Evolutionary conservation across 2,888 invertebrate species (phyloP).

Genomic region (Sycophila texana): DNA sequence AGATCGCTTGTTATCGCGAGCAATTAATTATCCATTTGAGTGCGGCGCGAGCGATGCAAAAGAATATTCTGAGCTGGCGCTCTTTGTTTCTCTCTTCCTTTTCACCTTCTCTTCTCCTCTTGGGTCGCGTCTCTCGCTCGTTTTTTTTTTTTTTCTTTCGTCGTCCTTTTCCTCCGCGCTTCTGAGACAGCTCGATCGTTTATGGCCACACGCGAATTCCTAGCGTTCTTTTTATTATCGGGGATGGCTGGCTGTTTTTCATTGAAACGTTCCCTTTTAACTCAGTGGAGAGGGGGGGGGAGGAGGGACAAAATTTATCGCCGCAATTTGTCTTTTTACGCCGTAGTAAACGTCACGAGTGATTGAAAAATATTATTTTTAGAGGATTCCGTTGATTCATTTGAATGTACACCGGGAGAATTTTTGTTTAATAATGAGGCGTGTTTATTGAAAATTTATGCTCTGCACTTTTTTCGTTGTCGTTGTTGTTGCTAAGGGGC

Average conservation of each 20-base stretch:
- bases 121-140: background rate
- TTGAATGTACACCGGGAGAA: slow-evolving; percentile 6
- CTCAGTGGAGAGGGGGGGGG: background rate
- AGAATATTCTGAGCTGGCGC: too few species aligned
- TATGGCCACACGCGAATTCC: slow-evolving; percentile 38
- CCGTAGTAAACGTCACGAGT: slow-evolving; percentile 26
- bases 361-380: slow-evolving; percentile 46
- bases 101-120: background rate
- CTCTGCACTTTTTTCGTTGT: background rate
- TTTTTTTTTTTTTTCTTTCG: background rate
- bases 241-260: slow-evolving; percentile 43
- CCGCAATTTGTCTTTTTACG: slow-evolving; percentile 37
- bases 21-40: too few species aligned
- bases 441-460: slow-evolving; percentile 21
- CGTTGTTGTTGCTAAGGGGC: background rate
- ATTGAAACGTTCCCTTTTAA: slow-evolving; percentile 40
- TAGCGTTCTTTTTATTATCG: slow-evolving; percentile 43
- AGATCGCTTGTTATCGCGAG: too few species aligned
- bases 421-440: slow-evolving; percentile 10
- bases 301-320: slow-evolving; percentile 25
- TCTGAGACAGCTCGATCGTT: slow-evolving; percentile 32
- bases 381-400: slow-evolving; percentile 32
- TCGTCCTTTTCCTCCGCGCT: background rate
- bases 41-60: too few species aligned
- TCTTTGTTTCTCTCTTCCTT: too few species aligned